These are phyloP conservation scores for Philaethria dido DNA, from an alignment of 2,888 invertebrate genomes.

Conservation along the genomic window DNA sequence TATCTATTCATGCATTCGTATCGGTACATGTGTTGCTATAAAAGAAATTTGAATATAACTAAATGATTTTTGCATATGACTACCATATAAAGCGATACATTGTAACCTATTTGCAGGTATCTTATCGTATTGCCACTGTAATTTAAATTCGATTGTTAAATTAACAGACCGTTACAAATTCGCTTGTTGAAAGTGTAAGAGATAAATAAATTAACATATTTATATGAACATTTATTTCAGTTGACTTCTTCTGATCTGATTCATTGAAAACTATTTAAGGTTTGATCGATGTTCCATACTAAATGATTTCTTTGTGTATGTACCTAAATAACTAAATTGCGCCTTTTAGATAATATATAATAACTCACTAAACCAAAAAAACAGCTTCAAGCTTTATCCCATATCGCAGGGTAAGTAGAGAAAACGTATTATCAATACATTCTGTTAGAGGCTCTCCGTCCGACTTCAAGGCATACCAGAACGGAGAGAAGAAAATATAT, in stretches of 20 bases:
- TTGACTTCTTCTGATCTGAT: constrained; percentile 22
- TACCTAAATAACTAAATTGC: background rate
- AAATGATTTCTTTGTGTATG: background rate
- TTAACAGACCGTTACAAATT: constrained; percentile 72
- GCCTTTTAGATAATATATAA: background rate
- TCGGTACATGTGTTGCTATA: constrained; percentile 71
- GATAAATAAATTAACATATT: constrained; percentile 45
- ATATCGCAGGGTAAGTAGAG: no score
- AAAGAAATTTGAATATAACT: constrained; percentile 76
- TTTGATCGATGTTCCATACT: background rate
- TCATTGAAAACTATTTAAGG: background rate
- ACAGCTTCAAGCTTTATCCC: no score
- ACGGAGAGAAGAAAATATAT: no score
- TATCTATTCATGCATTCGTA: constrained; percentile 73
- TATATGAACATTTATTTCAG: constrained; percentile 29
- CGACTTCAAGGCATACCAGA: no score
- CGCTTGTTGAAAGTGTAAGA: constrained; percentile 48
- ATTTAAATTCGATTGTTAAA: constrained; percentile 66
- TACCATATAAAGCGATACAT: constrained; percentile 41
- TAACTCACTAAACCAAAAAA: no score
- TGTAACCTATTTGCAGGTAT: constrained; percentile 50
- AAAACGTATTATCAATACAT: no score
- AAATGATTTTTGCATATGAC: constrained; percentile 82
- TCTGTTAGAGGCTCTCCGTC: no score
- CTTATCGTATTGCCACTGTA: constrained; percentile 46